A percentile compares a stretch with the other conserved stretches of the same genome.
These are phyloP conservation scores for Bujurquina vittata DNA, from an alignment of 2,113 vertebrate species.

Conservation along the genomic window DNA sequence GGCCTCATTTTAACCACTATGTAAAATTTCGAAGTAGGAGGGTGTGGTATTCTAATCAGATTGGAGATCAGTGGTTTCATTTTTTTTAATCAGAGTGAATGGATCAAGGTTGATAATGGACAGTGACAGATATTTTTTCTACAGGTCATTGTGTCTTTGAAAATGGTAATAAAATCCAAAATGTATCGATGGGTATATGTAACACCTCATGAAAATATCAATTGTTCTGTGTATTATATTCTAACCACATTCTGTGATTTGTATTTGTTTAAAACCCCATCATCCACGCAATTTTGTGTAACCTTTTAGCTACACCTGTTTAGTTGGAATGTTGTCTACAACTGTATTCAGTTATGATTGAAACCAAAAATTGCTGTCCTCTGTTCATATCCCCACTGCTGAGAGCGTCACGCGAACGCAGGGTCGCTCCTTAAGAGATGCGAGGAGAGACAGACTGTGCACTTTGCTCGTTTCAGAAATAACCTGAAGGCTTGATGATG, in stretches of 20 bases:
- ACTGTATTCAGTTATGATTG: constrained; percentile 47
- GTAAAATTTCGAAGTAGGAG: constrained; percentile 52
- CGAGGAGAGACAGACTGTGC: constrained; percentile 41
- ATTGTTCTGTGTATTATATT: constrained; percentile 65
- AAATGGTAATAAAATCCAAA: constrained; percentile 54
- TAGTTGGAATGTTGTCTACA: constrained; percentile 37
- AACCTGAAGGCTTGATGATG: constrained; percentile 29
- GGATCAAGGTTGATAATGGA: constrained; percentile 37
- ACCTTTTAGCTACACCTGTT: constrained; percentile 45
- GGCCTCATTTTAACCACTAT: constrained; percentile 43
- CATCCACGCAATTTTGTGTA: constrained; percentile 44
- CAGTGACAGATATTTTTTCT: constrained; percentile 49
- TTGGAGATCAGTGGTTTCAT: constrained; percentile 45
- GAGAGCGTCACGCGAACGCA: constrained; percentile 36
- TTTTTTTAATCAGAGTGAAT: constrained; percentile 67
- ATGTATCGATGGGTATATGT: constrained; percentile 51
- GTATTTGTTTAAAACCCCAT: constrained; percentile 60
- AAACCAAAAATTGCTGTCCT: constrained; percentile 63
- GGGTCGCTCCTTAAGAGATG: constrained; percentile 17
- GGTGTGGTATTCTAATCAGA: constrained; percentile 64
- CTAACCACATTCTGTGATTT: constrained; percentile 57
- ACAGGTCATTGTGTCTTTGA: constrained; percentile 56
- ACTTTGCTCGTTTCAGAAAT: constrained; percentile 54
- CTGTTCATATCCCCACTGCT: constrained; percentile 41
- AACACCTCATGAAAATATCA: constrained; percentile 60